Base-by-base conservation (phyloP, 2,888 invertebrate genomes). In the Athetis lepigone region DNA sequence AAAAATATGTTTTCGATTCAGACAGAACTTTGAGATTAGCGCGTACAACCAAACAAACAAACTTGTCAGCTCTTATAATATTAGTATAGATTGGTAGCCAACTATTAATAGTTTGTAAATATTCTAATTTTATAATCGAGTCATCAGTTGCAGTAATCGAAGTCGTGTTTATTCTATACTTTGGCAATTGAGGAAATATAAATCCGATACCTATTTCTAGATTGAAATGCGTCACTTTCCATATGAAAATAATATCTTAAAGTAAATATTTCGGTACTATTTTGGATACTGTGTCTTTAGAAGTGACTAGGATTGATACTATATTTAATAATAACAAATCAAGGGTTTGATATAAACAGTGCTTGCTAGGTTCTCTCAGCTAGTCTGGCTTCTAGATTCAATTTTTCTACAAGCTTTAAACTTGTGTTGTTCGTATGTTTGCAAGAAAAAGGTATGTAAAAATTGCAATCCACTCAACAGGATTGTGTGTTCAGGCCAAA, bases 81-180 rank as follows among this genome's bases (percentile, higher is more conserved):
- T n/a, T n/a, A n/a, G n/a, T n/a, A n/a, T n/a, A n/a, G n/a, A n/a
- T n/a, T n/a, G n/a, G 19, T 21, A 6, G 0, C 9, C 2, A 6
- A 11, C 9, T 42, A 19, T 33, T 29, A 40, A 27, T 27, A 27
- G 5, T 33, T n/a, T 18, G 11, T 18, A 23, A 2, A 43, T 43
- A 33, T 9, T 42, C 7, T 36, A 33, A 47, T 3, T 25, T 33
- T 33, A 33, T 33, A 4, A 21, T 6, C 58, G 33, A 45, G 33
- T 16, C 64, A 60, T 29, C 54, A 49, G 64, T n/a, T 49, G 19
- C 49, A 54, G 9, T 27, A 49, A 60, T 29, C 52, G 21, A 23
- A 37, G 39, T 19, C 29, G n/a, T 7, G 33, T 42, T 57, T 49
- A 57, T 42, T 49, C 9, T 18, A n/a, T 43, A 36, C 29, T 40